phyloP scores from a whole-genome alignment of 2,113 vertebrate species.

The Platysteira castanea region DNA sequence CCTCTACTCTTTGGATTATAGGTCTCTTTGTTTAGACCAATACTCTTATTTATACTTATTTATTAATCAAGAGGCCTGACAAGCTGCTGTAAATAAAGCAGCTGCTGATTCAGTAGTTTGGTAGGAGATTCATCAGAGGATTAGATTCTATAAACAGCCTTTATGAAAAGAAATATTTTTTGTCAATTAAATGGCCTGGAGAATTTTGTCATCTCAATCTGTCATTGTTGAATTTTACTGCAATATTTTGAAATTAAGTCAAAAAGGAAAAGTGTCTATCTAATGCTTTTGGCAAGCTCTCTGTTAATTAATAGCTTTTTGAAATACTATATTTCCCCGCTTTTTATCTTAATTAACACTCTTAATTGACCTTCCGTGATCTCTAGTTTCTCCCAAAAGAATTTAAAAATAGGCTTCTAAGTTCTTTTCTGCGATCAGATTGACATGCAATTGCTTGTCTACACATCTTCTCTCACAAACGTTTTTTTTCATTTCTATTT shows the following conservation, averaged over 20 bases:
- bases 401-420: background rate
- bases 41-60: background rate
- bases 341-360: slow-evolving; percentile 45
- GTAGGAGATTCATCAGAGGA: background rate
- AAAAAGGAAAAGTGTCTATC: background rate
- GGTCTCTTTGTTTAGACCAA: background rate
- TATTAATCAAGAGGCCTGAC: background rate
- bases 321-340: background rate
- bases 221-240: background rate
- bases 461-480: background rate
- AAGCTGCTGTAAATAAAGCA: background rate
- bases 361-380: slow-evolving; percentile 37
- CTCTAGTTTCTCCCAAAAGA: background rate
- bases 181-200: slow-evolving; percentile 9
- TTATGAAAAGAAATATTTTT: background rate
- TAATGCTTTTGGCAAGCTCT: slow-evolving; percentile 2
- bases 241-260: slow-evolving; percentile 9
- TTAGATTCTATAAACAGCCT: background rate
- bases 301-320: slow-evolving; percentile 1
- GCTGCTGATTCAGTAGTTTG: background rate
- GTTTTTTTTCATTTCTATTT: background rate
- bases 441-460: background rate
- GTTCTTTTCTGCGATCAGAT: background rate
- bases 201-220: slow-evolving; percentile 2
- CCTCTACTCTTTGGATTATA: background rate